Conservation (phyloP, 2,888 invertebrate species). For the Amphipyra tragopoginis region DNA sequence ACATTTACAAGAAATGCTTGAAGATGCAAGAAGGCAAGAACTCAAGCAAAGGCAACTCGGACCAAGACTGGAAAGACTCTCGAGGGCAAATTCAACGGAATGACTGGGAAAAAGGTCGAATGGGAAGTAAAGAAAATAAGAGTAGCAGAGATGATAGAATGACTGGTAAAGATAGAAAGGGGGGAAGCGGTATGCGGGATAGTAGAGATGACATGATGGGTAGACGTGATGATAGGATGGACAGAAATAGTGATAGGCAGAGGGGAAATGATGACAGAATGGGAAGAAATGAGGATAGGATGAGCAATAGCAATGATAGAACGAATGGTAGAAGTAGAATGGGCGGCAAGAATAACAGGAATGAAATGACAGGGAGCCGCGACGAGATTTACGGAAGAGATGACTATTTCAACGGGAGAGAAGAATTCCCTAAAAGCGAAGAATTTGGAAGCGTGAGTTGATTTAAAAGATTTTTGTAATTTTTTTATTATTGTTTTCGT, state of each 20-base stretch:
- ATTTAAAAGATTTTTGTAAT: too few relatives aligned
- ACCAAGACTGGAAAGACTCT: slow-evolving; percentile 74
- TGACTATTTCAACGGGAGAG: slow-evolving; percentile 64
- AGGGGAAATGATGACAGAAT: slow-evolving; percentile 50
- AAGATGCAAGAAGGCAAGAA: slow-evolving; percentile 80
- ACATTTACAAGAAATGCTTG: slow-evolving; percentile 89
- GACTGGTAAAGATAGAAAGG: slow-evolving; percentile 54
- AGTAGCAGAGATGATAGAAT: slow-evolving; percentile 59
- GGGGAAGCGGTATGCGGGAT: slow-evolving; percentile 46
- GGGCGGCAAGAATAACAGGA: slow-evolving; percentile 28
- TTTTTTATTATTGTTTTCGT: too few relatives aligned
- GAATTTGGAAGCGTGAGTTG: slow-evolving; percentile 76
- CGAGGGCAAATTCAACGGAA: slow-evolving; percentile 65
- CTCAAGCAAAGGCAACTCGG: slow-evolving; percentile 64
- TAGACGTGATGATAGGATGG: slow-evolving; percentile 57
- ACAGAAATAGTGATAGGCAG: slow-evolving; percentile 48
- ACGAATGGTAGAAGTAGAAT: slow-evolving; percentile 36
- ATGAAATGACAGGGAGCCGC: slow-evolving; percentile 52
- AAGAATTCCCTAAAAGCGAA: slow-evolving; percentile 69
- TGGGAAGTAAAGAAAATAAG: slow-evolving; percentile 61
- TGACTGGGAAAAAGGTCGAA: slow-evolving; percentile 64
- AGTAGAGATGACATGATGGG: slow-evolving; percentile 60
- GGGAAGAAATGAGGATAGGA: slow-evolving; percentile 51
- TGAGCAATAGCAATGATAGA: slow-evolving; percentile 38
- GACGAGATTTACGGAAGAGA: slow-evolving; percentile 56